Percentiles rank a stretch among this genome's conserved stretches.
These are phyloP conservation scores for Andrena minutula DNA, from an alignment of 2,888 invertebrate genomes.

Conservation along the genomic window DNA sequence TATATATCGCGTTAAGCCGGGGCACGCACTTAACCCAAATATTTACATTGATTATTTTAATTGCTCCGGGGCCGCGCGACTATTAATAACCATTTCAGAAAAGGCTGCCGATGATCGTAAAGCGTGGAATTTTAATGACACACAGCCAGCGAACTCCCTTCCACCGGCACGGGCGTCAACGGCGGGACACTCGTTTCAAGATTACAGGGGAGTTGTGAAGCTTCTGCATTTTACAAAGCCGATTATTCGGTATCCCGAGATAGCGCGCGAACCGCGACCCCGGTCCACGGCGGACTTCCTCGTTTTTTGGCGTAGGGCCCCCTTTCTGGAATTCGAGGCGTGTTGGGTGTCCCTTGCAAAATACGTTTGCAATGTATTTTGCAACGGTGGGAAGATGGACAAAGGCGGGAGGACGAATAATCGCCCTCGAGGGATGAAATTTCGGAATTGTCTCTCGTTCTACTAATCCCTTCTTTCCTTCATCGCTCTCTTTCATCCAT, in stretches of 20 bases:
- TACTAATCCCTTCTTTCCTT: slow-evolving; percentile 32
- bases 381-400: slow-evolving; percentile 6
- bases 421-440: slow-evolving; percentile 36
- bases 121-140: slow-evolving; percentile 63
- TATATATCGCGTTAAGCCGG: neutral
- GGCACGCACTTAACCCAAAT: slow-evolving; percentile 51
- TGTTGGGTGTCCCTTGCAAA: neutral
- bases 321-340: slow-evolving; percentile 47
- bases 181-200: slow-evolving; percentile 43
- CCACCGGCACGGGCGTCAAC: slow-evolving; percentile 1
- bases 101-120: slow-evolving; percentile 47
- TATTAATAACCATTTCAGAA: slow-evolving; percentile 57
- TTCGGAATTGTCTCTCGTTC: slow-evolving; percentile 38
- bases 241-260: slow-evolving; percentile 58
- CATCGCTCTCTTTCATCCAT: neutral
- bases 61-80: slow-evolving; percentile 30
- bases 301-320: slow-evolving; percentile 8
- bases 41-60: slow-evolving; percentile 55
- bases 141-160: slow-evolving; percentile 10
- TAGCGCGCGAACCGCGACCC: slow-evolving; percentile 5
- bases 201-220: slow-evolving; percentile 55
- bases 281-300: slow-evolving; percentile 8
- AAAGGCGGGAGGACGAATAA: slow-evolving; percentile 24
- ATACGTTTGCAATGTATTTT: slow-evolving; percentile 30
- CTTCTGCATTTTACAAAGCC: slow-evolving; percentile 54